Evolutionary conservation across 2,113 vertebrate genomes (phyloP).

Genomic region (Aspidoscelis tigris): DNA sequence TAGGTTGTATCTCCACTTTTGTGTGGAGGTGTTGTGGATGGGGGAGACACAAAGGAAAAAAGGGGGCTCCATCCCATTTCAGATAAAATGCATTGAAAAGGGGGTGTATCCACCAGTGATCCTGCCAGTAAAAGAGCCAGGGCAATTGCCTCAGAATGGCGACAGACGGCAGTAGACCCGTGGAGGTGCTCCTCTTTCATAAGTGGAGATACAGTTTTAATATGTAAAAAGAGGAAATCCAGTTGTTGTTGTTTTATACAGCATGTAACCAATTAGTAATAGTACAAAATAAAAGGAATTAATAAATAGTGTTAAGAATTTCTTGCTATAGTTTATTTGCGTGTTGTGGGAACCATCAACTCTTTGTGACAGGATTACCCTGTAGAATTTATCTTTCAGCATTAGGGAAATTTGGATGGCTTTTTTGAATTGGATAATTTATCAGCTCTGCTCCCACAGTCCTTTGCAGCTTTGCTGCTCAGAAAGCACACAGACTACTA

Average conservation of each 20-base stretch:
- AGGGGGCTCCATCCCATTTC: too few species aligned
- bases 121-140: too few species aligned
- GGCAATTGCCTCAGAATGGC: too few species aligned
- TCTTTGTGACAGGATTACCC: conserved; percentile 58
- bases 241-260: conserved; percentile 20
- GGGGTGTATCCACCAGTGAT: too few species aligned
- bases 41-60: too few species aligned
- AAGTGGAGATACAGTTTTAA: not conserved
- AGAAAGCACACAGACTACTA: conserved; percentile 70
- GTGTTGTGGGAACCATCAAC: conserved; percentile 50
- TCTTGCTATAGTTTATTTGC: conserved; percentile 44
- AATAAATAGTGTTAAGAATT: not conserved
- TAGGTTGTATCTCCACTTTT: too few species aligned
- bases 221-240: not conserved
- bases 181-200: too few species aligned
- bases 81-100: too few species aligned
- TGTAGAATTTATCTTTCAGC: conserved; percentile 64
- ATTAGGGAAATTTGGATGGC: conserved; percentile 52
- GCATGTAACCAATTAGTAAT: not conserved
- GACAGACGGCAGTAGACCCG: too few species aligned
- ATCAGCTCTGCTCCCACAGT: conserved; percentile 69
- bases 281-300: not conserved
- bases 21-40: too few species aligned
- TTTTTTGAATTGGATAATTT: conserved; percentile 74
- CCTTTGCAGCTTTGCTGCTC: conserved; percentile 69